Base-by-base conservation (phyloP, 2,113 vertebrate genomes). In the human region DNA sequence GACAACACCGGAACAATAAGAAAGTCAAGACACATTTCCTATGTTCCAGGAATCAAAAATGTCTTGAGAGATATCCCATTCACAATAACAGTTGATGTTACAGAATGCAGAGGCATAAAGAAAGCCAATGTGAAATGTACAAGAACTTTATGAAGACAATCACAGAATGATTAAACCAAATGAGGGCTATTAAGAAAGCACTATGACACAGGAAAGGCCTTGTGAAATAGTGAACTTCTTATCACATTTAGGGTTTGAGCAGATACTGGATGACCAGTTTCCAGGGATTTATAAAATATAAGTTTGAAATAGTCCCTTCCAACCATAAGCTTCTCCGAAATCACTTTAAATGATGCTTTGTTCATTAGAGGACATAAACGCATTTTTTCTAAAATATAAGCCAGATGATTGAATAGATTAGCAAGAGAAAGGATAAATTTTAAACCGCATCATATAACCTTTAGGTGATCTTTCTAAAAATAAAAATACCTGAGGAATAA, bases 301-400 rank as follows among this genome's bases (percentile, higher is more conserved):
- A n/a, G 3, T 90, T 55, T 94, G 68, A 80, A 95, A 86, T 50
- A 52, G 52, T 92, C 27, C 80, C 25, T 72, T 86, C 35, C 14
- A 59, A 80, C 20, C 18, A 5, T n/a, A 87, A 59, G 8, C 17
- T 73, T 79, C 18, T 43, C 35, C 52, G 38, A 90, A 73, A 40
- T 68, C 27, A 25, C 30, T 52, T 73, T 92, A 89, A 40, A 84
- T 20, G 30, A 40, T 55, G 4, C 27, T 82, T 87, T 93, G 8
- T 72, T 79, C n/a, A 82, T 70, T 85, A 57, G 32, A 45, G 11
- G 23, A 72, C 22, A 73, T 43, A 8, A 82, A 82, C 9, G 16
- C 12, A 85, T 27, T 83, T 93, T 93, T 96, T 91, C 57, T 96
- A 72, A 14, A 90, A 22, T 32, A 70, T 82, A 66, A 90, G 22